phyloP scores from a whole-genome alignment of 2,113 vertebrate genomes.

The Chroicocephalus ridibundus region DNA sequence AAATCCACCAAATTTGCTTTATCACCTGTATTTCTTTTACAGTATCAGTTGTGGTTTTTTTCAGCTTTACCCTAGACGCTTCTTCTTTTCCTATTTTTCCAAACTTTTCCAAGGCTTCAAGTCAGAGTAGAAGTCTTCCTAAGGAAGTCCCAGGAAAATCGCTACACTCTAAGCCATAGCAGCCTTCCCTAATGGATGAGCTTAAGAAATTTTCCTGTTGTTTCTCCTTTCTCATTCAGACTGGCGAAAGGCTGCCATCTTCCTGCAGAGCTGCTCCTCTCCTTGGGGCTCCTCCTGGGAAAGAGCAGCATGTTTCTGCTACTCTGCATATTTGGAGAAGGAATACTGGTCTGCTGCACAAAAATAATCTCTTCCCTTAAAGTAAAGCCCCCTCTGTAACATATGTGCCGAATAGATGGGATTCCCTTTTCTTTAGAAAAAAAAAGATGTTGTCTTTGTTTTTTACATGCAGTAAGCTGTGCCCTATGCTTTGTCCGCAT shows the following conservation, averaged over 20 bases:
- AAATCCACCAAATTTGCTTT: background rate
- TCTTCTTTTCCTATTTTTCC: background rate
- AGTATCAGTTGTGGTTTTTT: background rate
- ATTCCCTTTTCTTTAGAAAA: background rate
- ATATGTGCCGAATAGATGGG: background rate
- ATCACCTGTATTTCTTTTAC: background rate
- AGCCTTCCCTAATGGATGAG: background rate
- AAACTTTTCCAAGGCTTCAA: background rate
- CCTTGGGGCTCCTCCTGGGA: background rate
- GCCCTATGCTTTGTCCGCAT: background rate
- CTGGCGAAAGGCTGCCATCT: background rate
- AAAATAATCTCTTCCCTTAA: background rate
- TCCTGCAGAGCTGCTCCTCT: background rate
- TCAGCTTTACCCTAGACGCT: background rate
- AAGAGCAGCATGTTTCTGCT: background rate
- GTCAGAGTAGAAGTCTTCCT: background rate
- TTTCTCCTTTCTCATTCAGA: background rate
- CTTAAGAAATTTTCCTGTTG: background rate
- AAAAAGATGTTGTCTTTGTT: background rate
- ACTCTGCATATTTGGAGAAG: background rate
- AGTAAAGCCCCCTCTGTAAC: background rate
- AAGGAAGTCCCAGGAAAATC: background rate
- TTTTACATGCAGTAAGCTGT: background rate
- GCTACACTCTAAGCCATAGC: background rate
- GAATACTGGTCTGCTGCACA: background rate